Evolutionary conservation across 2,888 invertebrate species (phyloP), one percentile per base, ranked within the genome.

Genomic region (Parnassius orleans): DNA sequence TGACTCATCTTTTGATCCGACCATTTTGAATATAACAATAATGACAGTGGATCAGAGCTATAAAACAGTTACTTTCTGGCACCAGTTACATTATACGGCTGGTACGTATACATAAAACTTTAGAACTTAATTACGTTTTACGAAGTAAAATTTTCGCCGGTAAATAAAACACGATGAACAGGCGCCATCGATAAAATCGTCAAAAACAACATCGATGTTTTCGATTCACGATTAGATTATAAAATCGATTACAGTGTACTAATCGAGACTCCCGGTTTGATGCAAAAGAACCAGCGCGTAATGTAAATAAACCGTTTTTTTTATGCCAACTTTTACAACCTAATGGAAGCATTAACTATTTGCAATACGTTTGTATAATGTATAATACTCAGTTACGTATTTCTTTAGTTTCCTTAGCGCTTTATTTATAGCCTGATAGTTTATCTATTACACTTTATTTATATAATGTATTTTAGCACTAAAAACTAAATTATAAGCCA

Each of bases 171-270:
- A 42, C 33, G 46, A 48, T 57, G 41, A 58, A 58, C 69, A 66
- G 61, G 66, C 67, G 63, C 55, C 55, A 66, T 64, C 68, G 54
- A 68, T 70, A 70, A 70, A 71, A 65, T 65, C 68, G 66, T 67
- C 66, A 68, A 67, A 69, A 70, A 67, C 64, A 70, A 69, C 66
- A 66, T 56, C 44, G 56, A 61, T 24, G 53, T 42, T 52, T 48
- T 19, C 53, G 48, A 43, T 44, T 41, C 9, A 11, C 57, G 51
- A 50, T 53, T 53, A 48, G 48, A 58, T 51, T 63, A 46, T 63
- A 63, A 63, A 63, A 62, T 48, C 63, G 44, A 63, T 63, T 51
- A 58, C 43, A 24, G 12, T 15, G 54, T 47, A 57, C 53, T 59
- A 63, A 62, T 62, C 57, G 48, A 47, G 46, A n/a, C 52, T 56